These are phyloP conservation scores for Lepidocyrtinus sp. DNA, from an alignment of 2,888 invertebrate species.

Conservation along the genomic window DNA sequence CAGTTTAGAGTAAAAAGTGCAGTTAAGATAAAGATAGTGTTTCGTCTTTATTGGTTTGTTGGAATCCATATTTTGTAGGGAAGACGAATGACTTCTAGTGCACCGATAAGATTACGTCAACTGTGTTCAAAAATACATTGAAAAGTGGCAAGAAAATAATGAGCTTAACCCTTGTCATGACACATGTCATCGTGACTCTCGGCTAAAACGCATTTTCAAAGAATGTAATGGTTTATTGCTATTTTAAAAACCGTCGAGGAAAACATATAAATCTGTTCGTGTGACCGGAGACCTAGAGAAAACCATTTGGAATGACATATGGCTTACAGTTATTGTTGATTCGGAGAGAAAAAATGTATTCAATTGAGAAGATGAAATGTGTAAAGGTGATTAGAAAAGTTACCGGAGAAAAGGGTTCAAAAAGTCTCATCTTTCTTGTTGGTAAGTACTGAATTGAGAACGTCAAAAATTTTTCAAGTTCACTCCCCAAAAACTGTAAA, in stretches of 20 bases:
- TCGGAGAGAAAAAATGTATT: conserved; percentile 10
- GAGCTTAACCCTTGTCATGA: conserved; percentile 60
- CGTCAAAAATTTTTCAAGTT: background rate
- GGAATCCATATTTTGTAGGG: background rate
- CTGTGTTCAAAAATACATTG: conserved; percentile 18
- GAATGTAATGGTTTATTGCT: conserved; percentile 18
- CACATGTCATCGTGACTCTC: conserved; percentile 49
- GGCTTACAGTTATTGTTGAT: background rate
- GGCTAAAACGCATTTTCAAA: background rate
- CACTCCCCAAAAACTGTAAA: background rate
- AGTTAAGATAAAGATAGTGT: conserved; percentile 15
- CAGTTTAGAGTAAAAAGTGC: conserved; percentile 4
- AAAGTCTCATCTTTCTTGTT: conserved; percentile 15
- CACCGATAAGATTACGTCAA: conserved; percentile 50
- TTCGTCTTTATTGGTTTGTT: conserved; percentile 4
- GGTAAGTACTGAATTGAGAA: conserved; percentile 1
- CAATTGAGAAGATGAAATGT: conserved; percentile 12
- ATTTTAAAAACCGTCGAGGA: background rate
- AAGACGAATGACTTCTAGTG: conserved; percentile 14
- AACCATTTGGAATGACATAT: conserved; percentile 8
- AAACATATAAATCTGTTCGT: background rate
- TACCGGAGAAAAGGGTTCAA: conserved; percentile 18
- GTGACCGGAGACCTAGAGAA: background rate
- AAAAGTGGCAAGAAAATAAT: conserved; percentile 52
- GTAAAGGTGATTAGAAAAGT: conserved; percentile 15